Base-by-base conservation (phyloP, 2,113 vertebrate genomes). In the Bufo gargarizans region DNA sequence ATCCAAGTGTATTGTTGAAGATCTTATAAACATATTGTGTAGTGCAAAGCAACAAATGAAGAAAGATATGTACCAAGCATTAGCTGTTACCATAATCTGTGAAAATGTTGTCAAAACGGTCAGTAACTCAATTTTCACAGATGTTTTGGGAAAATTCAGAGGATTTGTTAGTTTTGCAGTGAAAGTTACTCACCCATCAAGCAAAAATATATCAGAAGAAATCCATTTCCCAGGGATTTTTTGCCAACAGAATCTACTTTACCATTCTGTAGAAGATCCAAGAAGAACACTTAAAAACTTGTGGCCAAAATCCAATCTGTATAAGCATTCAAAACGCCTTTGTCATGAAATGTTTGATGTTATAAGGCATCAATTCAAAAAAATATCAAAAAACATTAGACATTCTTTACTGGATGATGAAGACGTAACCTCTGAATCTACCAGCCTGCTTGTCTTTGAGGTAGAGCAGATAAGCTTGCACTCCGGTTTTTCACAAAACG, bases 201-300 rank as follows among this genome's bases (percentile, higher is more conserved):
- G 77, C 55, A 80, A 14, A 80, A 80, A 80, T 80, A 17, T 17
- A 9, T 33, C 77, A 59, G 55, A 80, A 58, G 77, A 80, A 33
- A 80, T 59, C 16, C 59, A 33, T 80, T 80, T 80, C 13, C 77
- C 77, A 59, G 12, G 13, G n/a, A n/a, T 22, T 0, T 78, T 53
- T 55, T 0, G 4, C 19, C 76, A 78, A 12, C 49, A 78, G 8
- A 2, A 50, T 78, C 9, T 78, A 59, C 22, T 43, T 33, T 56
- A 80, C 12, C 8, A 55, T 2, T 5, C 77, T 58, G 12, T 22
- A 8, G 55, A 59, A 58, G 4, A 56, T 33, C 50, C 53, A 58
- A n/a, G 55, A 20, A 58, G 12, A 56, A 56, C 16, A 59, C 22
- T 33, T 7, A 43, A 17, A 59, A 59, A 22, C 4, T 6, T 8